phyloP scores from a whole-genome alignment of 2,888 invertebrate genomes.

The Choreutis nemorana region DNA sequence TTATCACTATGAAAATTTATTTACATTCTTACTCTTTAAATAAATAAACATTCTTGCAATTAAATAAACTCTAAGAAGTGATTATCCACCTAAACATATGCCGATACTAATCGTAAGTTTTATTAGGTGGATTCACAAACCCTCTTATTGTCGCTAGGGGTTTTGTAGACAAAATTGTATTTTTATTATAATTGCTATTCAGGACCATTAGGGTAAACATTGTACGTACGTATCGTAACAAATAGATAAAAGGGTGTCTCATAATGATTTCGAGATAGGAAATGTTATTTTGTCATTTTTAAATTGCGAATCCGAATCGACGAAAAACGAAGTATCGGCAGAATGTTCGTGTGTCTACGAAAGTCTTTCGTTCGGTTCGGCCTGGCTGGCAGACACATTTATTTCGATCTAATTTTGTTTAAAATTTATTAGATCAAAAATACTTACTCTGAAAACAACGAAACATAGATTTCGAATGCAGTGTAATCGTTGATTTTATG shows the following conservation, averaged over 20 bases:
- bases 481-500: no score
- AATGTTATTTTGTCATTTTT: no score
- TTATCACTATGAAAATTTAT: background rate
- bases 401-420: no score
- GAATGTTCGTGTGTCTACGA: no score
- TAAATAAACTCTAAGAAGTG: background rate
- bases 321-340: no score
- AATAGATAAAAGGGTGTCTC: conserved; percentile 25
- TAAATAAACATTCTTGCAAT: background rate
- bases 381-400: no score
- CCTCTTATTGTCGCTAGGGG: conserved; percentile 39
- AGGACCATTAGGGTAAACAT: conserved; percentile 50
- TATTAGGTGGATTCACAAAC: conserved; percentile 56
- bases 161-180: conserved; percentile 63
- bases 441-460: no score
- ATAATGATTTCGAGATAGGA: no score
- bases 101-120: conserved; percentile 31
- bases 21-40: background rate
- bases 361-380: no score
- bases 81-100: conserved; percentile 19
- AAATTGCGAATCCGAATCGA: no score
- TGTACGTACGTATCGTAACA: conserved; percentile 32
- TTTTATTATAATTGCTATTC: conserved; percentile 63
- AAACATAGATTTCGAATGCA: no score
- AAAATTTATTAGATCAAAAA: no score